These are phyloP conservation scores for Gouania willdenowi DNA, from an alignment of 2,797 vertebrate genomes.

Conservation along the genomic window DNA sequence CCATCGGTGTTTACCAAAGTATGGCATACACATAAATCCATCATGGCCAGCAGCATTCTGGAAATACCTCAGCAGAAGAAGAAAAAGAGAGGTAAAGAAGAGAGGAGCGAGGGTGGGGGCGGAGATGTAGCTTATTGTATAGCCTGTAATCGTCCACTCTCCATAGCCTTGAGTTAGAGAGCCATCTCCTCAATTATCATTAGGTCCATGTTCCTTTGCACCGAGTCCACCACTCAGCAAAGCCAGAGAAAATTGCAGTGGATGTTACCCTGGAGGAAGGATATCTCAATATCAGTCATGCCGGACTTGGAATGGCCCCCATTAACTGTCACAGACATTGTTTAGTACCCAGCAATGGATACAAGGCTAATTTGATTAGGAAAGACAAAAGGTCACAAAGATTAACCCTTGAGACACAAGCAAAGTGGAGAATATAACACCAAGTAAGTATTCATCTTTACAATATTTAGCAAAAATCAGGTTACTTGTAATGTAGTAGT, in stretches of 20 bases:
- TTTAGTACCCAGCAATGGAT: constrained; percentile 42
- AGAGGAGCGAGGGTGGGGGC: constrained; percentile 3
- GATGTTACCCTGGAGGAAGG: constrained; percentile 63
- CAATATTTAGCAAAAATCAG: no score
- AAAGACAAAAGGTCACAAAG: constrained; percentile 32
- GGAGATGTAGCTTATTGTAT: constrained; percentile 43
- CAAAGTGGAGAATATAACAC: no score
- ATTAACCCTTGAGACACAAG: no score
- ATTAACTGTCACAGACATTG: constrained; percentile 53
- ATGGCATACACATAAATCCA: constrained; percentile 68
- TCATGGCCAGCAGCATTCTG: constrained; percentile 67
- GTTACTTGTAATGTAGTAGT: no score
- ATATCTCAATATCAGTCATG: constrained; percentile 56
- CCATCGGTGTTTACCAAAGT: constrained; percentile 72
- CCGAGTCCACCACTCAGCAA: constrained; percentile 59
- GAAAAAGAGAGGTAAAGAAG: constrained; percentile 11
- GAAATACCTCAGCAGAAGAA: constrained; percentile 62
- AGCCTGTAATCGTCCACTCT: constrained; percentile 47
- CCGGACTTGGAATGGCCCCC: constrained; percentile 47
- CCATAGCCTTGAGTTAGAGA: constrained; percentile 54
- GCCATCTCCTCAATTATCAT: constrained; percentile 60
- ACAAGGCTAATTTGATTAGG: constrained; percentile 43
- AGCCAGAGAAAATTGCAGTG: constrained; percentile 63
- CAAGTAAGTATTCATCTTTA: no score
- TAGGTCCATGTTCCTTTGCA: constrained; percentile 54